Evolutionary conservation across 2,888 invertebrate genomes (phyloP), one percentile per base, ranked within the genome.

Genomic region (Noctua janthe): DNA sequence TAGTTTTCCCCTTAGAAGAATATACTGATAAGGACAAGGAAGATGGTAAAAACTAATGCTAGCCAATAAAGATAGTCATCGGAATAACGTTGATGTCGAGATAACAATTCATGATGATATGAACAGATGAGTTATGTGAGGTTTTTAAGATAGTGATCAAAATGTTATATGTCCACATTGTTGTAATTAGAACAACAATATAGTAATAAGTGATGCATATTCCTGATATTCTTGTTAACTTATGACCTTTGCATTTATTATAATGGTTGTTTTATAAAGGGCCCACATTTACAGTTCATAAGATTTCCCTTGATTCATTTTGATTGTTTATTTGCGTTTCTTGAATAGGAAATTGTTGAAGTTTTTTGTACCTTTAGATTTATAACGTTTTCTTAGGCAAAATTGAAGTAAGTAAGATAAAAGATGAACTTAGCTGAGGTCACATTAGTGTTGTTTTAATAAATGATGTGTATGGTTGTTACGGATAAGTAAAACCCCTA

Each of bases 51-150:
- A 54, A 83, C 7, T 1, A 23, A 83, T 69, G 23, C 54, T 4
- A 11, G 5, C 23, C 20, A 59, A 39, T 82, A 17, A n/a, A 71
- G 79, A 84, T 71, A 51, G 15, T 13, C 56, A 83, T 83, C 79
- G 17, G 8, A 51, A 35, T 20, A n/a, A 49, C 17, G 17, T n/a
- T 62, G 10, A 15, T 39, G 11, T 10, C 64, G 13, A 11, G 8
- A 29, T 35, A 35, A 20, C 35, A 64, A 35, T 35, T 64, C 17
- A 64, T 51, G 35, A 64, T 56, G 49, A 29, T 51, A 20, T 7
- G 6, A 59, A 66, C 51, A 13, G 29, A 66, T 64, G 35, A 70
- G 23, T 23, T n/a, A 74, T 59, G 51, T 39, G 20, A 59, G 11
- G 17, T 54, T 51, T 47, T 54, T 15, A 11, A 54, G 82, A 84